These are phyloP conservation scores for Gobio occitaniae DNA, from an alignment of 2,797 vertebrate genomes.

Conservation along the genomic window DNA sequence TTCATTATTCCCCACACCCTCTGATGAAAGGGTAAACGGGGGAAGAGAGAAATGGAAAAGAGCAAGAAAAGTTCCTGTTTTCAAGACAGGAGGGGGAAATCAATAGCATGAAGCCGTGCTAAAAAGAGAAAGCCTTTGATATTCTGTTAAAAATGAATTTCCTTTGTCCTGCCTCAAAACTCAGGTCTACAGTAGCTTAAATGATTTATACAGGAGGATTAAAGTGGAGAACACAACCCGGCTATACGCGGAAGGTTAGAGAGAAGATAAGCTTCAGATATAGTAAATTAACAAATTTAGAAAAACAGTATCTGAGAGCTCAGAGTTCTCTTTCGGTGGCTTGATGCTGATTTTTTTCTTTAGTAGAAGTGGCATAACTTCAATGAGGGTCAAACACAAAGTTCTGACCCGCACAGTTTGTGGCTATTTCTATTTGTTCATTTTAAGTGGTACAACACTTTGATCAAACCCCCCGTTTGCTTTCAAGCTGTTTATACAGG, in stretches of 20 bases:
- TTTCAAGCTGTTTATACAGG: neutral
- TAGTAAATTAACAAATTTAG: slow-evolving; percentile 19
- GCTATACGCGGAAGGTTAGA: neutral
- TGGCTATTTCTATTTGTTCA: slow-evolving; percentile 1
- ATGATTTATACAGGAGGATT: slow-evolving; percentile 49
- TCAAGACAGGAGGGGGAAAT: slow-evolving; percentile 60
- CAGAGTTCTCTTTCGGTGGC: neutral
- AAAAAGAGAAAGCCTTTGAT: slow-evolving; percentile 62
- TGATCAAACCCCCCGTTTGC: neutral
- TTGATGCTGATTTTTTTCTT: neutral
- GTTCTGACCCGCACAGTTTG: neutral
- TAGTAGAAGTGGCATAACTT: slow-evolving; percentile 16
- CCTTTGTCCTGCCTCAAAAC: slow-evolving; percentile 43
- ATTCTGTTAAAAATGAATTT: slow-evolving; percentile 64
- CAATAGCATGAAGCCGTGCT: slow-evolving; percentile 60
- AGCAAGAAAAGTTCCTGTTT: slow-evolving; percentile 57
- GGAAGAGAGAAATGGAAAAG: slow-evolving; percentile 33
- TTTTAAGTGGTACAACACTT: slow-evolving; percentile 26
- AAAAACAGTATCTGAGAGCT: neutral
- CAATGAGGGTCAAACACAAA: neutral
- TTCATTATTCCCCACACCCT: slow-evolving; percentile 65
- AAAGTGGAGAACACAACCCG: slow-evolving; percentile 35
- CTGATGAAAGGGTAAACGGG: slow-evolving; percentile 58
- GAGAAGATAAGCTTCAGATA: slow-evolving; percentile 20
- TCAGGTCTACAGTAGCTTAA: slow-evolving; percentile 53